Base-by-base conservation (phyloP, 2,113 vertebrate species). In the Cololabis saira region DNA sequence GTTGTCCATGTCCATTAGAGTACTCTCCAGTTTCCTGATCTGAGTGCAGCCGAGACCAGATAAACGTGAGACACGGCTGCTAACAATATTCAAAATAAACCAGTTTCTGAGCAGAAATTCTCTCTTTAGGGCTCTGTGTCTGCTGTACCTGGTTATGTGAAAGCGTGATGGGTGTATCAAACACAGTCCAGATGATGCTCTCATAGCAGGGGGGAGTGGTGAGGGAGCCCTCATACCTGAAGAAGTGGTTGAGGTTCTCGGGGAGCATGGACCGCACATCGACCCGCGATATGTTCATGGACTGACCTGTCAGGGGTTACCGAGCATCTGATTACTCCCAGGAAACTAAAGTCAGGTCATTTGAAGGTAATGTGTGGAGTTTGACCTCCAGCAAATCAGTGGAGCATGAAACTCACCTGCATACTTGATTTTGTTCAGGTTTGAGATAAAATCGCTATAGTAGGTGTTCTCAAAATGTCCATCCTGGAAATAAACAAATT, bases 131-230 rank as follows among this genome's bases (percentile, higher is more conserved):
- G 6, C 1, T 37, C 33, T 37, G 5, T 12, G 4, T 13, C 5
- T 13, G 0, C 2, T n/a, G 18, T 80, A 94, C 95, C 94, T 97
- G 96, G 2, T 93, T 93, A 22, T 94, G 92, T 2, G 96, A 96
- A 2, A 96, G 90, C 0, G 90, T 89, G 47, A 96, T 85, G 0
- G 95, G 94, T 0, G 93, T 91, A 27, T 96, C 94, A 50, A 95
- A 96, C 55, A 97, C 84, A 0, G 95, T 96, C 95, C 95, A 96
- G 60, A 94, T 77, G 30, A 96, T 94, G 4, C 93, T 95, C 90
- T 97, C 95, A 0, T 90, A 94, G 82, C 96, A 97, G 0, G 96
- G 96, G 0, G 96, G 95, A 0, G 95, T 96, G 17, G 96, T 96
- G 37, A 96, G 91, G 7, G 96, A 97, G 40, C 95, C 95, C 17